Conservation (phyloP, 2,113 vertebrate genomes). For the Promerops cafer region DNA sequence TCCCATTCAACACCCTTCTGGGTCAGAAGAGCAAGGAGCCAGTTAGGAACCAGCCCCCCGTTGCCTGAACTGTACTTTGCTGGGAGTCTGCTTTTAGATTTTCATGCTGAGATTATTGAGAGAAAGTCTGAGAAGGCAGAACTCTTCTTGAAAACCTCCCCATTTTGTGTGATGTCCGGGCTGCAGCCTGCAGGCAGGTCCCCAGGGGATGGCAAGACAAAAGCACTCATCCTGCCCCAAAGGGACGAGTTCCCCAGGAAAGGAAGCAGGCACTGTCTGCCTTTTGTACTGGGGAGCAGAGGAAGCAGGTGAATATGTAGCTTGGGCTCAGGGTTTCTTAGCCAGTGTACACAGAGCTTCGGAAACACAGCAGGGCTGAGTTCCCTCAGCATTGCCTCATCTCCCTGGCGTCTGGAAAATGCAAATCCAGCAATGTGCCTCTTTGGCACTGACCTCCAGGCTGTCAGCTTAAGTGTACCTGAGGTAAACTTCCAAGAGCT, state of each 20-base stretch:
- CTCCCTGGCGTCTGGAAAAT: background rate
- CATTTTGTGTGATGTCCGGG: background rate
- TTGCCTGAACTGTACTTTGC: background rate
- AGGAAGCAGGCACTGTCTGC: background rate
- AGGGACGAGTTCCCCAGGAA: background rate
- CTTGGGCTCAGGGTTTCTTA: background rate
- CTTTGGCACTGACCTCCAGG: background rate
- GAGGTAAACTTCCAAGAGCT: background rate
- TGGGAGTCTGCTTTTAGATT: background rate
- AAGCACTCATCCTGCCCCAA: background rate
- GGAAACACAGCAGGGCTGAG: background rate
- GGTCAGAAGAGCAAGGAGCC: background rate
- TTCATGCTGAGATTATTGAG: background rate
- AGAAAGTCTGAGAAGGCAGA: background rate
- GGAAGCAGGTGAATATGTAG: background rate
- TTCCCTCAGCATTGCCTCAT: background rate
- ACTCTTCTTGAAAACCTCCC: background rate
- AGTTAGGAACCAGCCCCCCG: background rate
- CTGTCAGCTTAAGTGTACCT: background rate
- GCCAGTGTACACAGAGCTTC: background rate
- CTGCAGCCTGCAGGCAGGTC: background rate
- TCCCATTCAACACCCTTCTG: background rate
- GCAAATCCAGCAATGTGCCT: background rate
- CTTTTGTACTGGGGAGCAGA: background rate
- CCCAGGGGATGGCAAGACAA: background rate